Conservation (phyloP, 2,113 vertebrate species). For the Oreocharis arfaki region DNA sequence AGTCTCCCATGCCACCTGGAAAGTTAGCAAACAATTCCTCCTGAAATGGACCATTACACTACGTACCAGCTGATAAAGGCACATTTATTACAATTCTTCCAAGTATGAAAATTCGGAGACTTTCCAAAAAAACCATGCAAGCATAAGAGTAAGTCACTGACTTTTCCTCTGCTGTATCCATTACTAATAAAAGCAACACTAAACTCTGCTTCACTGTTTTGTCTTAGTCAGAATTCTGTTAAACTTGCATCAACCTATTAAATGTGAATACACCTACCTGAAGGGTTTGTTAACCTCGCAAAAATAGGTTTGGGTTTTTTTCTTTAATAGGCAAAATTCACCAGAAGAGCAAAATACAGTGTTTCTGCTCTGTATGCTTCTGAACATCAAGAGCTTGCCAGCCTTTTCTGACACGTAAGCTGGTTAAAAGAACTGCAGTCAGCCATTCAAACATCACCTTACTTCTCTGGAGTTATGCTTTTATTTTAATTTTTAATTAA, state of each 20-base stretch:
- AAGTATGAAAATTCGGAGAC: neutral
- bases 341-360: neutral
- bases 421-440: neutral
- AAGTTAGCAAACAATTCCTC: neutral
- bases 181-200: neutral
- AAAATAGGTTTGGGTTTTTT: rapidly evolving
- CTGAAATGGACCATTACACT: neutral
- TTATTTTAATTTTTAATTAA: neutral
- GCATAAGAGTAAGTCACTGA: neutral
- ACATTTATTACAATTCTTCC: neutral
- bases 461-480: neutral
- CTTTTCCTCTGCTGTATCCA: neutral
- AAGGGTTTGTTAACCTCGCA: neutral
- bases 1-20: constrained; percentile 95
- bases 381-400: neutral
- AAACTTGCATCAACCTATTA: neutral
- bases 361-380: neutral
- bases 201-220: neutral
- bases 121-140: neutral
- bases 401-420: neutral
- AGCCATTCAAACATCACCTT: neutral
- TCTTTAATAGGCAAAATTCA: neutral
- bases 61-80: neutral
- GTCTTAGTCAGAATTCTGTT: neutral
- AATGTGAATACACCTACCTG: neutral